Conservation (phyloP, 2,113 vertebrate genomes). For the Propithecus coquereli region DNA sequence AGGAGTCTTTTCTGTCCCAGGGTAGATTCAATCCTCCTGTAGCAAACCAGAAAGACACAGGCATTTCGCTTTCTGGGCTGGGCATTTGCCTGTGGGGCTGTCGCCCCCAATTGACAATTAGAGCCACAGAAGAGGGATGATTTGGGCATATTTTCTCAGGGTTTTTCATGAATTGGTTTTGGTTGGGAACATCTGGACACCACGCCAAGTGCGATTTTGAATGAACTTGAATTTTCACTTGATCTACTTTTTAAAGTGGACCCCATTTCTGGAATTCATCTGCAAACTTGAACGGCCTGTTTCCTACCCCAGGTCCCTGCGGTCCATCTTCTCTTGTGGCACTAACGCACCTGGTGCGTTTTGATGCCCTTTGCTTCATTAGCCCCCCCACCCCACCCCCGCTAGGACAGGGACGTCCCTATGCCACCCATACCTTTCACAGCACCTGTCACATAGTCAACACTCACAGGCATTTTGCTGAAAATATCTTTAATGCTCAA, state of each 20-base stretch:
- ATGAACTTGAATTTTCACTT: neutral
- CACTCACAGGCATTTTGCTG: neutral
- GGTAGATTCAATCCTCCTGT: neutral
- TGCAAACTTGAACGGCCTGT: neutral
- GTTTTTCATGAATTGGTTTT: neutral
- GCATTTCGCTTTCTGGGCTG: neutral
- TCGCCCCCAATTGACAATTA: accelerated
- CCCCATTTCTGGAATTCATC: neutral
- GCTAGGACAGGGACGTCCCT: neutral
- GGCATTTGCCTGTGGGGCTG: neutral
- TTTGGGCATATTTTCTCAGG: neutral
- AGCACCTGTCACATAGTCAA: neutral
- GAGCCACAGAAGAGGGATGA: neutral
- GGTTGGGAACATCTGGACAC: neutral
- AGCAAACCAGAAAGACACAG: no score
- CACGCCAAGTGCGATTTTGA: neutral
- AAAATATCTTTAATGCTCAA: neutral
- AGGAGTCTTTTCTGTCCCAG: neutral
- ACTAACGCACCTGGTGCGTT: accelerated
- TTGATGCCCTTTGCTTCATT: neutral
- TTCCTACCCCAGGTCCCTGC: accelerated
- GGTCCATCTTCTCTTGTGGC: accelerated
- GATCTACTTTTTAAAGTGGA: neutral
- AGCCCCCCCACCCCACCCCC: no score
- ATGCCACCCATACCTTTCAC: neutral